Percentiles rank a stretch among this genome's conserved stretches.
These are phyloP conservation scores for Callipepla squamata DNA, from an alignment of 2,113 vertebrate species.

Conservation along the genomic window DNA sequence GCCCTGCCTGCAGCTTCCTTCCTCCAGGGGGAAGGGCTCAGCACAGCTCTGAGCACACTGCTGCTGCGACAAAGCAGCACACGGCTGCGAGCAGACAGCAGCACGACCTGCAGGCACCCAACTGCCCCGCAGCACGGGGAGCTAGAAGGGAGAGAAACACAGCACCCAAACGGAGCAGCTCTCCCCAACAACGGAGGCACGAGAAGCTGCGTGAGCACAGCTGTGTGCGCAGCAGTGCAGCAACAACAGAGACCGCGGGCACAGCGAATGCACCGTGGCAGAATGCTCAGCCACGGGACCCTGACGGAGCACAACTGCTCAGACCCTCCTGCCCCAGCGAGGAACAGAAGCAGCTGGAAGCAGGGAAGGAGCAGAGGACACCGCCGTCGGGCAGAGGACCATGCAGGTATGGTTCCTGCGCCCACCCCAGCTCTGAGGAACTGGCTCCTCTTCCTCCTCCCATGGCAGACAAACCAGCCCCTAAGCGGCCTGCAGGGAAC, in stretches of 20 bases:
- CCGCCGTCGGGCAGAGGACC: background rate
- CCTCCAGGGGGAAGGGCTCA: background rate
- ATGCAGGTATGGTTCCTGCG: background rate
- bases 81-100: background rate
- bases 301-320: too few relatives aligned
- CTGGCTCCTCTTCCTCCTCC: background rate
- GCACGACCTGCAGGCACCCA: background rate
- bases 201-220: accelerated
- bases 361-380: too few relatives aligned
- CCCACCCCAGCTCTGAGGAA: background rate
- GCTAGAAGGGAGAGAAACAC: too few relatives aligned
- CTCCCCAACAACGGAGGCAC: accelerated
- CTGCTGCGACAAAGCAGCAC: background rate
- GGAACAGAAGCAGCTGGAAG: background rate
- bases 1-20: too few relatives aligned
- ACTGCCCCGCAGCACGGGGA: background rate
- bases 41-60: accelerated
- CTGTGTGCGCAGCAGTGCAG: too few relatives aligned
- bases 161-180: accelerated
- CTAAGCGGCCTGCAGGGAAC: too few relatives aligned
- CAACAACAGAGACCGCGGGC: too few relatives aligned
- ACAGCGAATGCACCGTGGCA: too few relatives aligned
- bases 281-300: too few relatives aligned
- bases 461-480: background rate
- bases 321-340: too few relatives aligned